Evolutionary conservation across 2,797 vertebrate species (phyloP).

Genomic region (Philypnodon macrostomus): DNA sequence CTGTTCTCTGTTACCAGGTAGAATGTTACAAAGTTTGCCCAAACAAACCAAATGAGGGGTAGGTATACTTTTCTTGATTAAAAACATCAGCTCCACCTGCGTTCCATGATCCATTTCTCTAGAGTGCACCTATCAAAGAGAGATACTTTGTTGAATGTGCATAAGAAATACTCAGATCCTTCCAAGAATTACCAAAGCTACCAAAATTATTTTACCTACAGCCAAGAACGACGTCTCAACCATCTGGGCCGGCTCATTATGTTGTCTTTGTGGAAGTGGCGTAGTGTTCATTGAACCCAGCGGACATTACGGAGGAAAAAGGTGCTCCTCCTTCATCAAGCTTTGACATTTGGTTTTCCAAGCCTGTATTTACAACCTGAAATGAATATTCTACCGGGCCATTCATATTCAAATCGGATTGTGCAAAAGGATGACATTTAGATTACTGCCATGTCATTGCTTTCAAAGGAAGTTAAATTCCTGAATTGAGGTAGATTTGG

Average conservation of each 20-base stretch:
- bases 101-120: too few relatives aligned
- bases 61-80: too few relatives aligned
- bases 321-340: conserved; percentile 25
- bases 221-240: conserved; percentile 43
- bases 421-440: conserved; percentile 34
- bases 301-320: conserved; percentile 17
- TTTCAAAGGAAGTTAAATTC: too few relatives aligned
- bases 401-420: conserved; percentile 39
- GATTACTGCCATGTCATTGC: too few relatives aligned
- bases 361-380: conserved; percentile 6
- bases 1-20: too few relatives aligned
- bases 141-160: conserved; percentile 15
- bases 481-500: too few relatives aligned
- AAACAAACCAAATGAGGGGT: too few relatives aligned
- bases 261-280: conserved; percentile 26
- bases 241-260: conserved; percentile 47
- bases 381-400: conserved; percentile 24
- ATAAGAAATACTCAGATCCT: too few relatives aligned
- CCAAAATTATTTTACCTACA: conserved; percentile 27
- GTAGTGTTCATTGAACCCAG: conserved; percentile 20
- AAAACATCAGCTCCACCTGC: too few relatives aligned
- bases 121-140: too few relatives aligned
- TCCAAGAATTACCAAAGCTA: too few relatives aligned
- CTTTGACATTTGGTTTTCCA: conserved; percentile 40
- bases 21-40: too few relatives aligned